A percentile compares a stretch with the other conserved stretches of the same genome.
phyloP scores from a whole-genome alignment of 1,140 invertebrate species.

The Amyelois transitella region DNA sequence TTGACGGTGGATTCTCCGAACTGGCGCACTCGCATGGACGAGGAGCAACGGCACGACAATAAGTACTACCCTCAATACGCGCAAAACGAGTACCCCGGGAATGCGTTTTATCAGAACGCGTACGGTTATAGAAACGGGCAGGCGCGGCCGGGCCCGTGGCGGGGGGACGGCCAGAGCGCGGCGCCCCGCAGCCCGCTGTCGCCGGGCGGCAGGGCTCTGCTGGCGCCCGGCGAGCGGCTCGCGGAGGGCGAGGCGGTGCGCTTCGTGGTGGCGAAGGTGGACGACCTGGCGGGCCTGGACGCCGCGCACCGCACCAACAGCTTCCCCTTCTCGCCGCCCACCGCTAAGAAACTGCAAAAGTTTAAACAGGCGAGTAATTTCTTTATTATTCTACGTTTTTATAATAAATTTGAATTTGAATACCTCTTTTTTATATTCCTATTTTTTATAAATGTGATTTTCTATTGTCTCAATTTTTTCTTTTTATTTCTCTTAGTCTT shows the following conservation, averaged over 20 bases:
- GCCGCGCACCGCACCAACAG: conserved; percentile 43
- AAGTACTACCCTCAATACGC: conserved; percentile 36
- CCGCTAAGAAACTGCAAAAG: conserved; percentile 66
- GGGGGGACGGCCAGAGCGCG: conserved; percentile 31
- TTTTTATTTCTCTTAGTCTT: too few relatives aligned
- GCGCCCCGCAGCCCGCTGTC: conserved; percentile 52
- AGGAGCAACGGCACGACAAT: conserved; percentile 35
- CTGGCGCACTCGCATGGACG: conserved; percentile 34
- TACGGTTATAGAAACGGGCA: conserved; percentile 39
- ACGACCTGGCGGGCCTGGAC: conserved; percentile 54
- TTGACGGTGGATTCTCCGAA: conserved; percentile 72
- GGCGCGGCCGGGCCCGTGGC: conserved; percentile 25
- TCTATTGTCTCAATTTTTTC: too few relatives aligned
- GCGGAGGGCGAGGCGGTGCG: conserved; percentile 35
- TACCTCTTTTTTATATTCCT: too few relatives aligned
- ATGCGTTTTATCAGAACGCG: conserved; percentile 36
- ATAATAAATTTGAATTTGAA: too few relatives aligned
- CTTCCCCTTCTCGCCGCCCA: conserved; percentile 63
- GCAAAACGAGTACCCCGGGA: conserved; percentile 28
- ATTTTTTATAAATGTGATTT: too few relatives aligned
- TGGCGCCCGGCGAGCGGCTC: conserved; percentile 65
- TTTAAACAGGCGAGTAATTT: conserved; percentile 57
- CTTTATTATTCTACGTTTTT: too few relatives aligned
- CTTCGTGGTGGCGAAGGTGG: conserved; percentile 62
- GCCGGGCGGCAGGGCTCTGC: conserved; percentile 45